Percentiles rank a stretch among this genome's conserved stretches.
These are phyloP conservation scores for Hestina assimilis DNA, from an alignment of 1,140 invertebrate species.

Conservation along the genomic window DNA sequence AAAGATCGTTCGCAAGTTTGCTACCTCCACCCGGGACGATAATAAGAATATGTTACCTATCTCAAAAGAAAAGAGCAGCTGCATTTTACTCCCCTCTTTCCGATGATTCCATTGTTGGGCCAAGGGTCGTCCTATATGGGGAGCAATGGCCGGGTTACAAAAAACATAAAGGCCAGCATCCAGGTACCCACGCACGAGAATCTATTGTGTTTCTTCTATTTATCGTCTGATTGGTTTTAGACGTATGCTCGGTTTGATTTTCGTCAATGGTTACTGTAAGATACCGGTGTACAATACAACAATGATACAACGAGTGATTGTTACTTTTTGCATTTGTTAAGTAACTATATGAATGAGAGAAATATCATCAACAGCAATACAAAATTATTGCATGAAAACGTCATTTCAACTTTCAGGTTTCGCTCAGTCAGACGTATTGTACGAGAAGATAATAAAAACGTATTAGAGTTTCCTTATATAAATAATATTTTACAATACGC, in stretches of 20 bases:
- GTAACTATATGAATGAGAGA: too few species aligned
- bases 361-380: too few species aligned
- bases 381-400: too few species aligned
- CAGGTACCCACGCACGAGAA: conserved; percentile 57
- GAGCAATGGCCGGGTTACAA: conserved; percentile 55
- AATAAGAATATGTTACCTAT: conserved; percentile 44
- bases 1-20: conserved; percentile 21
- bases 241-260: neutral
- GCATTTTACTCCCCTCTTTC: conserved; percentile 61
- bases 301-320: too few species aligned
- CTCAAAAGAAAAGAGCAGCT: conserved; percentile 70
- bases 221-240: conserved; percentile 29
- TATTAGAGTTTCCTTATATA: too few species aligned
- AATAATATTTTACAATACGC: too few species aligned
- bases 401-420: too few species aligned
- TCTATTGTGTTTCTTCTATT: conserved; percentile 41
- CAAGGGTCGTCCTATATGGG: conserved; percentile 67
- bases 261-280: neutral
- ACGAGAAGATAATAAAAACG: too few species aligned
- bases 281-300: too few species aligned
- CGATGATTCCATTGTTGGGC: conserved; percentile 69
- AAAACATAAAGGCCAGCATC: conserved; percentile 59
- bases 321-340: too few species aligned
- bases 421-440: too few species aligned
- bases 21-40: conserved; percentile 27